phyloP scores from a whole-genome alignment of 1,140 invertebrate species.

The Popillia japonica region DNA sequence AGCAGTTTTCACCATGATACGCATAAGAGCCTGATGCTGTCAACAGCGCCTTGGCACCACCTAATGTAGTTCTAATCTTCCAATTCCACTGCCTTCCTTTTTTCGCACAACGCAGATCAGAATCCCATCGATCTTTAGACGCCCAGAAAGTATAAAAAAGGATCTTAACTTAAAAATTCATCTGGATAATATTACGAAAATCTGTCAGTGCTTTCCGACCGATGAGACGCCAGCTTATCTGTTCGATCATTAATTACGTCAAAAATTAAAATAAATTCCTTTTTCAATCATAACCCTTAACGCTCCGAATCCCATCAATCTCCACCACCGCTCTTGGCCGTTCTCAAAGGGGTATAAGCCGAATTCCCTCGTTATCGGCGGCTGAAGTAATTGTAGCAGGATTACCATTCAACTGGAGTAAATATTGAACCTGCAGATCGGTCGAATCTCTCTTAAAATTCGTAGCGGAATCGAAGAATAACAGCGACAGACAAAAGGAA shows the following conservation, averaged over 20 bases:
- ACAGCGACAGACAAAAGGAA: neutral
- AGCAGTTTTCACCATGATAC: too few species aligned
- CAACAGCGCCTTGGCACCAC: too few species aligned
- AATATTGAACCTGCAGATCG: neutral
- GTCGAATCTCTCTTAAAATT: neutral
- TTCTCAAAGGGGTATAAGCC: neutral
- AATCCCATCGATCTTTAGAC: neutral
- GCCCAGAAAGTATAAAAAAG: neutral
- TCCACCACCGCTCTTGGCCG: neutral
- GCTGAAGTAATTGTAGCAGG: neutral
- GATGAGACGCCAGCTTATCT: neutral
- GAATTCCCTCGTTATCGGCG: neutral
- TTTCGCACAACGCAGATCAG: neutral
- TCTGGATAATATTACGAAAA: neutral
- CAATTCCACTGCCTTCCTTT: neutral
- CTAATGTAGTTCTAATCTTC: neutral
- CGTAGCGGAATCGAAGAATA: neutral
- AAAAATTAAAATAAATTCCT: conserved; percentile 8
- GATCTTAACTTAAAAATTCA: too few species aligned
- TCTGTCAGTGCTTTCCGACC: neutral
- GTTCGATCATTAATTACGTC: conserved; percentile 17
- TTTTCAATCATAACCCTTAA: conserved; percentile 13
- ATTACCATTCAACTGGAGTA: neutral
- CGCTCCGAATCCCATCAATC: conserved; percentile 2
- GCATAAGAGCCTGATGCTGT: too few species aligned